Conservation (phyloP, 2,113 vertebrate species). For the Rhizomys pruinosus region DNA sequence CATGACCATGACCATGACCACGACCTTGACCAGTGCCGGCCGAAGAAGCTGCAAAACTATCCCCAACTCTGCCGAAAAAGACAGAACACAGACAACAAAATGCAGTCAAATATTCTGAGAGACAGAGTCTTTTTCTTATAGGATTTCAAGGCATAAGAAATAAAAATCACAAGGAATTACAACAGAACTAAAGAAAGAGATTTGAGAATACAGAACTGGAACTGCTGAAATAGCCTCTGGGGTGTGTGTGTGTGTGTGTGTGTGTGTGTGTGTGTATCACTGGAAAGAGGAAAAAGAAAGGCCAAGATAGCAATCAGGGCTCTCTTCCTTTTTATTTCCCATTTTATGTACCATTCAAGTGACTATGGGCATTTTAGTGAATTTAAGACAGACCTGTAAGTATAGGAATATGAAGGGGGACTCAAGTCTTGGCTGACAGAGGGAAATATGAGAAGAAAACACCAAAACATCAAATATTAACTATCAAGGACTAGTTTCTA, state of each 20-base stretch:
- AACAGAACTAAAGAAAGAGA: neutral
- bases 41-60: neutral
- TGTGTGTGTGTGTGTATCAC: neutral
- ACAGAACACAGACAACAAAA: neutral
- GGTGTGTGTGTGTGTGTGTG: no score
- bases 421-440: neutral
- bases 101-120: constrained; percentile 10
- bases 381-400: neutral
- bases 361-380: neutral
- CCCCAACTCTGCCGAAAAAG: neutral
- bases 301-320: neutral
- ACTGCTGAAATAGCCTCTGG: neutral
- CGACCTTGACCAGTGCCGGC: no score
- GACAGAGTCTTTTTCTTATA: neutral
- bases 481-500: neutral
- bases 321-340: neutral
- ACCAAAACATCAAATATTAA: neutral
- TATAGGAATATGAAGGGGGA: neutral
- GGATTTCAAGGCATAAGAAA: neutral
- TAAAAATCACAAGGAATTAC: constrained; percentile 19
- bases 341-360: neutral
- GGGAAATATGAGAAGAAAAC: neutral
- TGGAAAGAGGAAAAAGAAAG: neutral
- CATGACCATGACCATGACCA: no score
- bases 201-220: neutral